These are phyloP conservation scores for Sicus ferrugineus DNA, from an alignment of 2,888 invertebrate species.

Conservation along the genomic window DNA sequence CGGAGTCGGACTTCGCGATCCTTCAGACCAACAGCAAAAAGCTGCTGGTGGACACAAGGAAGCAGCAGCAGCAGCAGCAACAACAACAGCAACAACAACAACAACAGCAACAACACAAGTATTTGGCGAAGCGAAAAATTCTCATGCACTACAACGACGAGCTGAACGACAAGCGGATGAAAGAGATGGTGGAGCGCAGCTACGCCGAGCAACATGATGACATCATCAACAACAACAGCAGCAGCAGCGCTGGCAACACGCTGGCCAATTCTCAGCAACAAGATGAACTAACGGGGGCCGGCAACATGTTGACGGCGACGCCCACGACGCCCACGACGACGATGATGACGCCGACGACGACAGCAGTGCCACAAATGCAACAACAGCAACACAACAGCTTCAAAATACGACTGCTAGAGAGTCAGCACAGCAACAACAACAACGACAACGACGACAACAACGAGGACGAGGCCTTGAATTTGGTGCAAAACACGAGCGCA, in stretches of 20 bases:
- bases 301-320: constrained; percentile 1
- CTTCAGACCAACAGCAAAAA: constrained; percentile 63
- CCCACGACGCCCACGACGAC: constrained; percentile 27
- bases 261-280: constrained; percentile 42
- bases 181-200: constrained; percentile 50
- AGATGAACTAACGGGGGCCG: constrained; percentile 37
- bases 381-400: constrained; percentile 49
- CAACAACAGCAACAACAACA: not conserved
- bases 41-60: constrained; percentile 58
- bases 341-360: constrained; percentile 46
- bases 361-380: constrained; percentile 19
- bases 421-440: constrained; percentile 52
- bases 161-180: constrained; percentile 58
- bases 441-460: constrained; percentile 45
- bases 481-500: constrained; percentile 53
- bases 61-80: constrained; percentile 53
- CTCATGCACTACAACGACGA: constrained; percentile 62
- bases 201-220: constrained; percentile 46
- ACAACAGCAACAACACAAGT: constrained; percentile 61
- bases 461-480: constrained; percentile 61
- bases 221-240: constrained; percentile 41
- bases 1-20: constrained; percentile 56
- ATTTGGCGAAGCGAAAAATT: constrained; percentile 63
- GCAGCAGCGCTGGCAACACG: constrained; percentile 37
- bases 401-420: constrained; percentile 57